Evolutionary conservation across 2,113 vertebrate species (phyloP), one percentile per base, ranked within the genome.

Genomic region (Xenotilapia caudafasciata): DNA sequence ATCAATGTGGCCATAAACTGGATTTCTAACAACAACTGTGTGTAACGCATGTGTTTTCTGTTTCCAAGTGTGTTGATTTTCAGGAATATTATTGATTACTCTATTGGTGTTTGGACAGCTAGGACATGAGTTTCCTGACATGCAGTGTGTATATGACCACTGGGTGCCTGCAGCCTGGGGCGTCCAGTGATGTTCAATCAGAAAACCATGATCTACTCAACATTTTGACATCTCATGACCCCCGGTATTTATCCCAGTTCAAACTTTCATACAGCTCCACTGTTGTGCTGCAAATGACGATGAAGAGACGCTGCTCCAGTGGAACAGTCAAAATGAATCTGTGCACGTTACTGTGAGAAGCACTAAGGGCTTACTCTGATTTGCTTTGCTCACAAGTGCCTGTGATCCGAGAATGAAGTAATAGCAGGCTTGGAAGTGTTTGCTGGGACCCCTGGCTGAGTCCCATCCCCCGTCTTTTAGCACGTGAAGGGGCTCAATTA

Each of bases 401-500:
- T 90, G 79, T 83, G 88, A 91, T 91, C 80, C 6, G 7, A 73
- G 77, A 90, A 84, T 89, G 89, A 94, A 90, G 86, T 92, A 93
- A 94, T 93, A 84, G 91, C 90, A 90, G 86, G 84, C 58, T 89
- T 82, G 70, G 79, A 90, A 93, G 89, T 93, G 83, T 87, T 89
- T 89, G 88, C 56, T 42, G 10, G 26, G 17, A 87, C 92, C 85
- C 89, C 83, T 80, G 84, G 87, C 90, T 73, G 26, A 86, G 87
- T 83, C 88, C 75, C 87, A 84, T 56, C 86, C 83, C 87, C 60
- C 19, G 12, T 86, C 86, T 89, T 86, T 83, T 89, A 81, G 85
- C 92, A 92, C 80, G 80, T 85, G 92, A 88, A 91, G 83, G 91
- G 77, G 82, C 85, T 90, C 90, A 93, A 94, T 92, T 93, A 94